Evolutionary conservation across 2,797 vertebrate genomes (phyloP).

Genomic region (Manis crassicaudata): DNA sequence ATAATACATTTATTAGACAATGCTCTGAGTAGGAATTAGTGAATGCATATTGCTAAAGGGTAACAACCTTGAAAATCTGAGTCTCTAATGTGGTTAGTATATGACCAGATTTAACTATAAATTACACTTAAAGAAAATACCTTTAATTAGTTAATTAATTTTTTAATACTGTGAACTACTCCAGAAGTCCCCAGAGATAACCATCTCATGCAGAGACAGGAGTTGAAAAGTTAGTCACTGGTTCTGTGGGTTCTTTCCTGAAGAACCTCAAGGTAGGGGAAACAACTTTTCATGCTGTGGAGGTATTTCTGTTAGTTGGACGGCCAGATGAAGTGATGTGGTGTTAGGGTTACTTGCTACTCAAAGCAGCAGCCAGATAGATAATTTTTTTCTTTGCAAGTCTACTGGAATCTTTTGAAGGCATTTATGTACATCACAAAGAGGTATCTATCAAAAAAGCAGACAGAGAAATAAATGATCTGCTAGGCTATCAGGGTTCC

Average conservation of each 20-base stretch:
- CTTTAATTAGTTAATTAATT: neutral
- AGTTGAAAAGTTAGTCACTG: neutral
- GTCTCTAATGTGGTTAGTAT: slow-evolving; percentile 26
- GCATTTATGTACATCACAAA: slow-evolving; percentile 25
- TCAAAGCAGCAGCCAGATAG: neutral
- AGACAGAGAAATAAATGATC: slow-evolving; percentile 52
- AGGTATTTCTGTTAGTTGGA: neutral
- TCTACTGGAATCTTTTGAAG: slow-evolving; percentile 24
- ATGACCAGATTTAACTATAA: slow-evolving; percentile 14
- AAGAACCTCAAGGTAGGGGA: neutral
- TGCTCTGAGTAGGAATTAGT: neutral
- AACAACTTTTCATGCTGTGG: slow-evolving; percentile 27
- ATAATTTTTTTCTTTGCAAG: neutral
- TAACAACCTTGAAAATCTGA: neutral
- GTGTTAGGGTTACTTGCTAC: neutral
- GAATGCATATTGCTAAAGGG: neutral
- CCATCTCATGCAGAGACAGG: neutral
- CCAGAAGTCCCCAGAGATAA: neutral
- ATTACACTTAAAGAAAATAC: slow-evolving; percentile 19
- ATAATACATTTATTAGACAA: neutral
- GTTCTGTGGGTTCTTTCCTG: neutral
- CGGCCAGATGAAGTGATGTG: neutral
- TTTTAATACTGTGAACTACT: neutral
- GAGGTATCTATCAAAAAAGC: slow-evolving; percentile 59
- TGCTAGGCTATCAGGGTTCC: slow-evolving; percentile 64